phyloP scores from a whole-genome alignment of 2,113 vertebrate species.

The Zootoca vivipara region DNA sequence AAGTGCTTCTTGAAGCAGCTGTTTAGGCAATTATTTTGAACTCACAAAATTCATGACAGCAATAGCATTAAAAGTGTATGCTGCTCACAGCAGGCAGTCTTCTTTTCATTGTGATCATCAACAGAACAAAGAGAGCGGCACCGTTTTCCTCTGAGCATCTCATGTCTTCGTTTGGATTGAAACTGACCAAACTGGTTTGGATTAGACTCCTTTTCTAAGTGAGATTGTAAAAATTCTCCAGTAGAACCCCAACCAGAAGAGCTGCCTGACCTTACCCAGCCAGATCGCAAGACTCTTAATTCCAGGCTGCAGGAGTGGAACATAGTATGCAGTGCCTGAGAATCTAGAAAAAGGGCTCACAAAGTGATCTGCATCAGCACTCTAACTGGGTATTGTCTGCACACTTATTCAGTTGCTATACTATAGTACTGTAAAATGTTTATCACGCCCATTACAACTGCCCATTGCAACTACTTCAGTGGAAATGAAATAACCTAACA shows the following conservation, averaged over 20 bases:
- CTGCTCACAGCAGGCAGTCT: neutral
- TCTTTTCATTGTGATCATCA: conserved; percentile 30
- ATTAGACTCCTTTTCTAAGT: conserved; percentile 12
- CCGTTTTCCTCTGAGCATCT: conserved; percentile 42
- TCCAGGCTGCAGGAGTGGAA: neutral
- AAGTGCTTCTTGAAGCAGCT: conserved; percentile 22
- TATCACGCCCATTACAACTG: neutral
- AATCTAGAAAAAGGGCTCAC: neutral
- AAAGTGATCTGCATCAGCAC: neutral
- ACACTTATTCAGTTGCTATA: neutral
- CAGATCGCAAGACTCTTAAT: neutral
- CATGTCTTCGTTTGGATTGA: conserved; percentile 35
- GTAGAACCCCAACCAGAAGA: conserved; percentile 20
- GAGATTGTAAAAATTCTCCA: conserved; percentile 14
- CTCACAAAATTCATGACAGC: neutral
- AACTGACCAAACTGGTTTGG: conserved; percentile 33
- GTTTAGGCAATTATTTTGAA: conserved; percentile 32
- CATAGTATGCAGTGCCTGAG: neutral
- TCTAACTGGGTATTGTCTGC: too few relatives aligned
- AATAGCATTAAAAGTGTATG: conserved; percentile 14
- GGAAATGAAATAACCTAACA: neutral
- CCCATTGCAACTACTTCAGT: neutral
- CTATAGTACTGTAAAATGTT: neutral
- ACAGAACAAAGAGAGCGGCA: conserved; percentile 33
- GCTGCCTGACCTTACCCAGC: neutral